phyloP scores from a whole-genome alignment of 2,113 vertebrate species.

The Siniperca chuatsi region DNA sequence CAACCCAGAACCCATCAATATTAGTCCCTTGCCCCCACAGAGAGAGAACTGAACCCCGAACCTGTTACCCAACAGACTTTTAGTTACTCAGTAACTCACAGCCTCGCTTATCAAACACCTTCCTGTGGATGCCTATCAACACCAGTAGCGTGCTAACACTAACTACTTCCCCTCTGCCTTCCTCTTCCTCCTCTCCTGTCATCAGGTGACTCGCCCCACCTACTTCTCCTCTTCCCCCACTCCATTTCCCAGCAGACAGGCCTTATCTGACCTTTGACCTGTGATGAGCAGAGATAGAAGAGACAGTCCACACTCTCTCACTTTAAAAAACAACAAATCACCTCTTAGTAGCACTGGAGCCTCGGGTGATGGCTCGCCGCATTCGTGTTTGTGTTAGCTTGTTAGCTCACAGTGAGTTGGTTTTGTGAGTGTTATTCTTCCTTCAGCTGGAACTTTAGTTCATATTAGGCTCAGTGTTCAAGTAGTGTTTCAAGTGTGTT shows the following conservation, averaged over 20 bases:
- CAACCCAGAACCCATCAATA: not conserved
- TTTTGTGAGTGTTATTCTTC: not conserved
- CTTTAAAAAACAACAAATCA: conserved; percentile 72
- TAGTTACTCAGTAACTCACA: conserved; percentile 67
- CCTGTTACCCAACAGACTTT: conserved; percentile 44
- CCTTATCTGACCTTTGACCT: conserved; percentile 80
- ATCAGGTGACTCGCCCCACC: conserved; percentile 60
- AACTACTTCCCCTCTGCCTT: conserved; percentile 66
- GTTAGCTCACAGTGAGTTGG: not conserved
- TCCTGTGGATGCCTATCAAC: conserved; percentile 71
- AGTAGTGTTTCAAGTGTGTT: not conserved
- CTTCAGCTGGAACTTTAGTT: not conserved
- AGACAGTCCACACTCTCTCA: conserved; percentile 64
- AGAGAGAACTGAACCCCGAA: conserved; percentile 4
- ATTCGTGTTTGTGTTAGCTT: not conserved
- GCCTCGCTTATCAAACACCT: conserved; percentile 71
- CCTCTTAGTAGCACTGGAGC: conserved; percentile 20
- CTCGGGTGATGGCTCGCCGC: not conserved
- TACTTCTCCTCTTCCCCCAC: conserved; percentile 5
- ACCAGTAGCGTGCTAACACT: conserved; percentile 73
- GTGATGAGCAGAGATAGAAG: conserved; percentile 72
- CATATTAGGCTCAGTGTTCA: not conserved
- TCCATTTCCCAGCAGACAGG: conserved; percentile 69
- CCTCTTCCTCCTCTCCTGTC: conserved; percentile 74
- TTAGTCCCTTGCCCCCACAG: not conserved